These are phyloP conservation scores for Cheilosia soror DNA, from an alignment of 2,888 invertebrate genomes.

Conservation along the genomic window DNA sequence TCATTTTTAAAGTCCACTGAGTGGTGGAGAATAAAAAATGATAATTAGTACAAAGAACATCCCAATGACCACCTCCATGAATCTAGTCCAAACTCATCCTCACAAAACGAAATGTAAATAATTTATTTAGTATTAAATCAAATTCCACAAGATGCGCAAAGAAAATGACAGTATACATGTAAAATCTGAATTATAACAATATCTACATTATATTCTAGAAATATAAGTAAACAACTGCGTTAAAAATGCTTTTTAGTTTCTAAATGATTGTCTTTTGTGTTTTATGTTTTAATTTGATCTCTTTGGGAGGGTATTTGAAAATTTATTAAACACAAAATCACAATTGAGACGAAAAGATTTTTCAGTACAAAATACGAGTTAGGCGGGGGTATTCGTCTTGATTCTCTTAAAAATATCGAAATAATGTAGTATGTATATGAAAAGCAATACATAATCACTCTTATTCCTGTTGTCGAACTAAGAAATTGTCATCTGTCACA, in stretches of 20 bases:
- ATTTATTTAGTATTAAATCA: slow-evolving; percentile 31
- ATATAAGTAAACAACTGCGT: slow-evolving; percentile 18
- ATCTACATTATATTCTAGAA: slow-evolving; percentile 6
- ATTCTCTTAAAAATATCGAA: slow-evolving; percentile 33
- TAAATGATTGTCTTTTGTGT: slow-evolving; percentile 9
- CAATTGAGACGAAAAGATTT: not conserved
- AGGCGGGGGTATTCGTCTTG: slow-evolving; percentile 19
- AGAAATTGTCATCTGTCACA: too few relatives aligned
- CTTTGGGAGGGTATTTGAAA: slow-evolving; percentile 4
- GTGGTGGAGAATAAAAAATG: too few relatives aligned
- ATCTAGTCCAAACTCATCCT: too few relatives aligned
- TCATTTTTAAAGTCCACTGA: too few relatives aligned
- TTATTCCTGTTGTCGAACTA: not conserved
- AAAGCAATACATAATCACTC: slow-evolving; percentile 29
- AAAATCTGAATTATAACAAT: slow-evolving; percentile 31
- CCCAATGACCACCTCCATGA: slow-evolving; percentile 65
- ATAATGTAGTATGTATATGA: not conserved
- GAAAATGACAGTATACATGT: slow-evolving; percentile 42
- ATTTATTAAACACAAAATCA: slow-evolving; percentile 1
- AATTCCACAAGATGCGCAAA: slow-evolving; percentile 17
- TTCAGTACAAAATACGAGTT: slow-evolving; percentile 6
- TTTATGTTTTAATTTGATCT: slow-evolving; percentile 20
- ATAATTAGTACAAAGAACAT: slow-evolving; percentile 12
- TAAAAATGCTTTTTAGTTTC: slow-evolving; percentile 26
- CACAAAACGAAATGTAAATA: slow-evolving; percentile 59